Evolutionary conservation across 2,888 invertebrate species (phyloP).

Genomic region (Drosophila tripunctata): DNA sequence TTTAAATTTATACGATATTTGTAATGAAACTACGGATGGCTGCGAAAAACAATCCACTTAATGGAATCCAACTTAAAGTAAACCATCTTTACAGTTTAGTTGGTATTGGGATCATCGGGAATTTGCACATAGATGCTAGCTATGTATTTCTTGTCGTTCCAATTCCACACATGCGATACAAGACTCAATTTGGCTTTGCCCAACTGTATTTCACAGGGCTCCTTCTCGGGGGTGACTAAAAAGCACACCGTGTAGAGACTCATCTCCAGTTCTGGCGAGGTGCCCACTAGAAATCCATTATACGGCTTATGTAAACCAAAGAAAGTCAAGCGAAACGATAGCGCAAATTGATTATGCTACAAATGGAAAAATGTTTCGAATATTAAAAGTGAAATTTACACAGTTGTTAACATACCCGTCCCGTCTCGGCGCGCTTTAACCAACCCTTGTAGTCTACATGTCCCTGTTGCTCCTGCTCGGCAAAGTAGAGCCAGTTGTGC

Average conservation of each 20-base stretch:
- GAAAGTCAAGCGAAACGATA: constrained; percentile 66
- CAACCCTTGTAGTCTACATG: constrained; percentile 79
- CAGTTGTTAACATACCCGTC: constrained; percentile 52
- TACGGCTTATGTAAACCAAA: constrained; percentile 62
- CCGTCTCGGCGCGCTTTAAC: constrained; percentile 62
- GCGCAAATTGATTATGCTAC: constrained; percentile 61
- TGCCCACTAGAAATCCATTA: constrained; percentile 73
- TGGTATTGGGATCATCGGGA: neutral
- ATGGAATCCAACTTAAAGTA: neutral
- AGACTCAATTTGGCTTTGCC: constrained; percentile 63
- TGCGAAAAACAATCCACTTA: neutral
- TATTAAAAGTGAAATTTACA: neutral
- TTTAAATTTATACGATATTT: neutral
- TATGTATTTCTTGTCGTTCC: constrained; percentile 72
- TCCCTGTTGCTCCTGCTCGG: constrained; percentile 76
- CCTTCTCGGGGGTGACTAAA: constrained; percentile 59
- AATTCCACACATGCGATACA: constrained; percentile 72
- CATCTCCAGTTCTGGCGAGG: constrained; percentile 78
- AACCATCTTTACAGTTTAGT: neutral
- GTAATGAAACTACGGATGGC: constrained; percentile 9
- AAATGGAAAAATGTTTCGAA: constrained; percentile 12
- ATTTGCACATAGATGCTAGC: constrained; percentile 69
- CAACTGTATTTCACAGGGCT: constrained; percentile 72
- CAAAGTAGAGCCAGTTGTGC: constrained; percentile 81
- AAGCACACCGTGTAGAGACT: constrained; percentile 80